Evolutionary conservation across 64 coral and sea anemone species (phyloP).

Genomic region (Pocillopora damicornis): DNA sequence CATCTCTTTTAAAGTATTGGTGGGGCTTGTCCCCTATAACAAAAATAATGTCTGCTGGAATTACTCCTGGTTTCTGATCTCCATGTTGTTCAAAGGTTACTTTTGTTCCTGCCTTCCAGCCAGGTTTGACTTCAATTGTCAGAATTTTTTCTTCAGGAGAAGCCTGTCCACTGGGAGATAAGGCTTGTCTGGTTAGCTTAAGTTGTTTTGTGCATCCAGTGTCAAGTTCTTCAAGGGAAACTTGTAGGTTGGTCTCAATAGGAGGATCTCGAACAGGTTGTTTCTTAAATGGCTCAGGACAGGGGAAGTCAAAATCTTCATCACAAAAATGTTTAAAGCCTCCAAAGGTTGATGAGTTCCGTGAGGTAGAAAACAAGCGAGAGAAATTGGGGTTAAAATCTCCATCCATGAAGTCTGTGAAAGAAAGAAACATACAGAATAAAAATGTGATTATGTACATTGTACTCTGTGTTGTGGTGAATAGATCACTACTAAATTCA

Average conservation of each 20-base stretch:
- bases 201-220: slow-evolving; percentile 67
- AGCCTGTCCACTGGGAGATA: slow-evolving; percentile 11
- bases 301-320: slow-evolving; percentile 51
- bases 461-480: too few species aligned
- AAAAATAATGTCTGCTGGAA: slow-evolving; percentile 89
- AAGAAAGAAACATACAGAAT: not conserved
- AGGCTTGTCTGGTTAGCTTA: slow-evolving; percentile 68
- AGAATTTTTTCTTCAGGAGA: slow-evolving; percentile 74
- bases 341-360: not conserved
- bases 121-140: slow-evolving; percentile 71
- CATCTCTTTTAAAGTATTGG: slow-evolving; percentile 89
- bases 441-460: not conserved
- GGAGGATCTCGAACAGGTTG: slow-evolving; percentile 50
- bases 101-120: slow-evolving; percentile 96
- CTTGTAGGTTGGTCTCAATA: slow-evolving; percentile 56
- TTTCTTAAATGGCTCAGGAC: slow-evolving; percentile 63
- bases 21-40: slow-evolving; percentile 79
- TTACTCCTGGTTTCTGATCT: slow-evolving; percentile 65
- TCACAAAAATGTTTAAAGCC: slow-evolving; percentile 53
- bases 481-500: too few species aligned
- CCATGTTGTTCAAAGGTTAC: slow-evolving; percentile 78
- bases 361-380: not conserved
- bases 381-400: not conserved
- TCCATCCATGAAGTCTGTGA: slow-evolving; percentile 15
- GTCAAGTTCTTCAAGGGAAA: slow-evolving; percentile 76